Evolutionary conservation across 2,797 vertebrate genomes (phyloP).

Genomic region (Galagoides demidoff): DNA sequence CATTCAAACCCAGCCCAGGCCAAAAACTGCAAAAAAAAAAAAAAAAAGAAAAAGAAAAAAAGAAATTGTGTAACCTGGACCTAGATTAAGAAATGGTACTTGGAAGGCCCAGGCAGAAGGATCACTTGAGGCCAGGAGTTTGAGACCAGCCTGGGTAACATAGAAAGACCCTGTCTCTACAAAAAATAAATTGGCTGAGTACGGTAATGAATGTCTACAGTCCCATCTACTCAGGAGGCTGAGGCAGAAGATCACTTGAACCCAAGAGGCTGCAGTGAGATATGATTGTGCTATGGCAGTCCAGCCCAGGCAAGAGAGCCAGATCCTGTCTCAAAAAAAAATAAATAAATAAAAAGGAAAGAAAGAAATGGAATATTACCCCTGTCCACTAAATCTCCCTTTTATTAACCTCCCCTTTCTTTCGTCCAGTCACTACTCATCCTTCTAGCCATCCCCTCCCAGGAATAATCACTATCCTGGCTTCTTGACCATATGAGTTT

Average conservation of each 20-base stretch:
- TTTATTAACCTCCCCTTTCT: not conserved
- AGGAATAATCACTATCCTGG: not conserved
- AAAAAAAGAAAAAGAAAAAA: not conserved
- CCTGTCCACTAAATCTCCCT: not conserved
- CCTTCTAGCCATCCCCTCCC: not conserved
- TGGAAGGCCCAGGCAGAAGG: not conserved
- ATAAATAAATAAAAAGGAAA: not conserved
- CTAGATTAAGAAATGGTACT: not conserved
- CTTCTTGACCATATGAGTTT: slow-evolving; percentile 25
- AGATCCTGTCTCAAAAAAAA: too few relatives aligned
- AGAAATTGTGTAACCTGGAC: not conserved
- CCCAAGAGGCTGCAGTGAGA: not conserved
- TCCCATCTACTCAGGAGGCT: not conserved
- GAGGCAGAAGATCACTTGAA: not conserved
- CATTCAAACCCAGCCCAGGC: too few relatives aligned
- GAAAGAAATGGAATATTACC: not conserved
- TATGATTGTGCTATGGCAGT: not conserved
- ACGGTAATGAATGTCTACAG: not conserved
- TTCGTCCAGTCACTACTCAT: not conserved
- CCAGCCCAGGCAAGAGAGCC: too few relatives aligned
- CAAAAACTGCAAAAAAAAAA: too few relatives aligned
- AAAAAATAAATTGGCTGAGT: not conserved
- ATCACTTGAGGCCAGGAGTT: not conserved
- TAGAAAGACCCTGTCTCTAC: not conserved
- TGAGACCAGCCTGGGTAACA: not conserved